Percentiles rank a stretch among this genome's conserved stretches.
phyloP scores from a whole-genome alignment of 2,113 vertebrate species.

The Scatophagus argus region DNA sequence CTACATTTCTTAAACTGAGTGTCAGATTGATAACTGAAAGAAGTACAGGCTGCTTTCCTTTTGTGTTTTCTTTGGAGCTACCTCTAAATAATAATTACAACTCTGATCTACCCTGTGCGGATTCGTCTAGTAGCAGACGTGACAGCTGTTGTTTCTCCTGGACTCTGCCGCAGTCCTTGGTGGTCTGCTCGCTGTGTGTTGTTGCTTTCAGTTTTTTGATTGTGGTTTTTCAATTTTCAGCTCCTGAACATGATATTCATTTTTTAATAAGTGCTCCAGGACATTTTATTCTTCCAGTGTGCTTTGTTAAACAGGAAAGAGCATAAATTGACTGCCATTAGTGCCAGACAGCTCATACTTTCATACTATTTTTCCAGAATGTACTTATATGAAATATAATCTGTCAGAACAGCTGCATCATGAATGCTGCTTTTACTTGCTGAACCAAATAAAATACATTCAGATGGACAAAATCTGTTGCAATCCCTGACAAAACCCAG shows the following conservation, averaged over 20 bases:
- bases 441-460: slow-evolving; percentile 43
- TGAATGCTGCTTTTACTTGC: slow-evolving; percentile 15
- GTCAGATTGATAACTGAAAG: neutral
- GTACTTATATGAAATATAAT: slow-evolving; percentile 26
- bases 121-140: neutral
- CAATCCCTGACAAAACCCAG: slow-evolving; percentile 36
- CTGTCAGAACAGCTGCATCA: slow-evolving; percentile 11
- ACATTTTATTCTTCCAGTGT: slow-evolving; percentile 40
- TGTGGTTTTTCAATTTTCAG: slow-evolving; percentile 15
- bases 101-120: neutral
- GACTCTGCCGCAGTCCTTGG: neutral
- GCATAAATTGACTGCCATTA: neutral
- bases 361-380: slow-evolving; percentile 11
- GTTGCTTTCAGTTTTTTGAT: slow-evolving; percentile 4
- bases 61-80: neutral
- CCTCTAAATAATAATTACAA: neutral
- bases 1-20: neutral
- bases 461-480: slow-evolving; percentile 29
- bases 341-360: neutral
- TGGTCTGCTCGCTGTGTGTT: neutral
- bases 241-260: neutral
- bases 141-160: slow-evolving; percentile 30
- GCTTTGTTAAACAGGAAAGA: slow-evolving; percentile 25
- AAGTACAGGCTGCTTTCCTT: neutral
- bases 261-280: neutral